A percentile compares a stretch with the other conserved stretches of the same genome.
Conservation (phyloP, 1,140 invertebrate genomes). For the Apocrypta bakeri region DNA sequence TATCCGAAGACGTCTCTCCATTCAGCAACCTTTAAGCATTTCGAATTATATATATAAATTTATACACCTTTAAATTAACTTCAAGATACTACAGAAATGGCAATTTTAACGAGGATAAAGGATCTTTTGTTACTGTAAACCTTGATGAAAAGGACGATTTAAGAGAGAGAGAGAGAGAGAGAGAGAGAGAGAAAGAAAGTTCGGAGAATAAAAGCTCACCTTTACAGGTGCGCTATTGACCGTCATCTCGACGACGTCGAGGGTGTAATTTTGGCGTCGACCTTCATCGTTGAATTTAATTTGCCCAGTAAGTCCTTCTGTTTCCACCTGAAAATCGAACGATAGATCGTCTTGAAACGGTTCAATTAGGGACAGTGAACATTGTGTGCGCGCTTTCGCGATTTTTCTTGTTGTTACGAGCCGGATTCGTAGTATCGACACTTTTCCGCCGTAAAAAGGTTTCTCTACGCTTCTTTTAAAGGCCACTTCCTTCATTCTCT, state of each 20-base stretch:
- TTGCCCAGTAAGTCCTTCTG: conserved; percentile 92
- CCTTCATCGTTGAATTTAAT: conserved; percentile 92
- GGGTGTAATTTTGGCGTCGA: conserved; percentile 89
- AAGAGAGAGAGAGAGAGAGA: no score
- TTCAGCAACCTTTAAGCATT: conserved; percentile 83
- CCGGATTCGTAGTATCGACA: conserved; percentile 46
- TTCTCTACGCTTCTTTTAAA: conserved; percentile 42
- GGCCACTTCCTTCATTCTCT: conserved; percentile 14
- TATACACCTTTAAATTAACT: no score
- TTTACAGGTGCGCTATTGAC: conserved; percentile 89
- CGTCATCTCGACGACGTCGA: conserved; percentile 95
- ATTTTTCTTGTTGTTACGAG: conserved; percentile 48
- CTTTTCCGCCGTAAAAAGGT: conserved; percentile 43
- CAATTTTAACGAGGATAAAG: no score
- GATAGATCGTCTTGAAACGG: conserved; percentile 24
- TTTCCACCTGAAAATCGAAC: conserved; percentile 82
- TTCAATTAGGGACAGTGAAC: conserved; percentile 7
- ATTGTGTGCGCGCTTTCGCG: conserved; percentile 12
- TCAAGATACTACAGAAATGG: no score
- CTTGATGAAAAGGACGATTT: no score
- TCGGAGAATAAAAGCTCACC: conserved; percentile 74
- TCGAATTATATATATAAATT: background rate
- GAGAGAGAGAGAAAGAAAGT: background rate
- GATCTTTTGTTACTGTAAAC: no score
- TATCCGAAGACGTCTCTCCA: conserved; percentile 92